A percentile compares a stretch with the other conserved stretches of the same genome.
Evolutionary conservation across 2,113 vertebrate species (phyloP).

Genomic region (Pseudolaguvia tuberculata): DNA sequence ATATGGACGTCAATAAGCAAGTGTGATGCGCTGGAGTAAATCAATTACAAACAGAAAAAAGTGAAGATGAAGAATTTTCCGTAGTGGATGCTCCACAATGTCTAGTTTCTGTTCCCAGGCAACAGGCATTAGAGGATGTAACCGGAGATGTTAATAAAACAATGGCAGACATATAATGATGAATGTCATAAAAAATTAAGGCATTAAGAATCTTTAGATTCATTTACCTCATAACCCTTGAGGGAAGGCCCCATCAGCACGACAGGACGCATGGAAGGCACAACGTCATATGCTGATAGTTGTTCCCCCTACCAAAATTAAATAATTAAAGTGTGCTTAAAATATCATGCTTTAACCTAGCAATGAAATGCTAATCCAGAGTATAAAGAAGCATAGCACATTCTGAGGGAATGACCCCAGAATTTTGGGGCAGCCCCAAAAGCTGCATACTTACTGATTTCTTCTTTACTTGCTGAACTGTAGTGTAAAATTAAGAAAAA

Average conservation of each 20-base stretch:
- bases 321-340: background rate
- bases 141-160: background rate
- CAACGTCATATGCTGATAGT: slow-evolving; percentile 92
- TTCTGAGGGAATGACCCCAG: background rate
- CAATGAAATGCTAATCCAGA: background rate
- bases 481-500: slow-evolving; percentile 75
- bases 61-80: too few relatives aligned
- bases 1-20: too few relatives aligned
- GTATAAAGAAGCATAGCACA: background rate
- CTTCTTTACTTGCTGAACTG: slow-evolving; percentile 96
- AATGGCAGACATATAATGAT: background rate
- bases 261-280: slow-evolving; percentile 98
- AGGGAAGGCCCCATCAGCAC: slow-evolving; percentile 95
- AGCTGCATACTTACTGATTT: slow-evolving; percentile 85
- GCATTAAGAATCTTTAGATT: background rate
- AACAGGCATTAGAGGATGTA: slow-evolving; percentile 28
- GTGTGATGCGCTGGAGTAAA: too few relatives aligned
- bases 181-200: background rate
- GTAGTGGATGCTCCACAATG: too few relatives aligned
- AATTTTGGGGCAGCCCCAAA: too few relatives aligned
- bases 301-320: slow-evolving; percentile 82
- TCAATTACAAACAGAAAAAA: too few relatives aligned
- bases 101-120: too few relatives aligned
- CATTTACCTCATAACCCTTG: slow-evolving; percentile 94
- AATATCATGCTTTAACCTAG: background rate